These are phyloP conservation scores for Myiopsitta monachus DNA, from an alignment of 2,113 vertebrate species.

Conservation along the genomic window DNA sequence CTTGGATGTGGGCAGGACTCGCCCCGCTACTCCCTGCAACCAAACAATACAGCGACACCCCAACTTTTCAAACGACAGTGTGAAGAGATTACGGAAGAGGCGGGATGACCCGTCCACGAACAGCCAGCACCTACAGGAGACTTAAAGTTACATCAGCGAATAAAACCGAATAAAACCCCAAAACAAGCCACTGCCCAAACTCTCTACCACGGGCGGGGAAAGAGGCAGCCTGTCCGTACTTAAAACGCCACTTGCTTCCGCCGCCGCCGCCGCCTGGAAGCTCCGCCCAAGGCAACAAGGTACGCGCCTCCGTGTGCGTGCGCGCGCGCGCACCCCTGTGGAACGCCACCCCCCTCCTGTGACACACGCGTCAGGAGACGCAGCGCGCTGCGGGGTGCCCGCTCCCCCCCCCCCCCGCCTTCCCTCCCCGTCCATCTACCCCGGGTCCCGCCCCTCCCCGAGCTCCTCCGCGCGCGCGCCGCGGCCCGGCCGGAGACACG, in stretches of 20 bases:
- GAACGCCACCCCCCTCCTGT: not conserved
- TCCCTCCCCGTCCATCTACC: not conserved
- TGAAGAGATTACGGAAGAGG: accelerated
- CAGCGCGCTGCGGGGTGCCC: not conserved
- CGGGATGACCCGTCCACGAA: accelerated
- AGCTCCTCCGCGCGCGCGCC: too few species aligned
- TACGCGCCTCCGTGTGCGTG: not conserved
- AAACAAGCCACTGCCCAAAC: accelerated
- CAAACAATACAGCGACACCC: not conserved
- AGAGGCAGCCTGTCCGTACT: accelerated
- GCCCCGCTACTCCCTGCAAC: accelerated
- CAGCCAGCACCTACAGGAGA: accelerated
- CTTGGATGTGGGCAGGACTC: not conserved
- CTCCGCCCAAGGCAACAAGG: not conserved
- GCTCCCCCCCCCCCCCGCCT: not conserved
- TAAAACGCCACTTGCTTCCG: not conserved
- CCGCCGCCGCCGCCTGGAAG: not conserved
- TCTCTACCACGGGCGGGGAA: accelerated
- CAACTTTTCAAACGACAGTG: accelerated
- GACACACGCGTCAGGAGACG: not conserved
- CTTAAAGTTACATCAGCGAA: accelerated
- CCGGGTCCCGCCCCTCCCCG: too few species aligned
- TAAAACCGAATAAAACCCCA: not conserved
- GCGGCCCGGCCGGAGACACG: not conserved
- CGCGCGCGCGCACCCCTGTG: not conserved